These are phyloP conservation scores for Vireo griseus DNA, from an alignment of 2,797 vertebrate species.

Conservation along the genomic window DNA sequence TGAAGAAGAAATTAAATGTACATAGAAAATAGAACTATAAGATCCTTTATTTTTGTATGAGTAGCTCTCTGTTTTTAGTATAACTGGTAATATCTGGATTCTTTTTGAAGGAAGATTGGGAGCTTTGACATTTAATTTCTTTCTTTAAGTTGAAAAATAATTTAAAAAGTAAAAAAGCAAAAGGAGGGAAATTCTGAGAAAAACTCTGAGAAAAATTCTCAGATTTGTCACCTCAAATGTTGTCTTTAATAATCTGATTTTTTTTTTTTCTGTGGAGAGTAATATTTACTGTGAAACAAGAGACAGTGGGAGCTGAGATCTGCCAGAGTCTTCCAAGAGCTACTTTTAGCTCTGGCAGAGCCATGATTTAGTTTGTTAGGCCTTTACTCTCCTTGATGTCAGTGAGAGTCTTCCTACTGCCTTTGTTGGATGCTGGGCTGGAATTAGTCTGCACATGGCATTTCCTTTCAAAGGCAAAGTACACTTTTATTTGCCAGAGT, in stretches of 20 bases:
- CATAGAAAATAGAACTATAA: background rate
- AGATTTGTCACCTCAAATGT: background rate
- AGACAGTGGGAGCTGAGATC: background rate
- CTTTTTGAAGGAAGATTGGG: background rate
- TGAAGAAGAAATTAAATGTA: background rate
- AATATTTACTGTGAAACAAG: background rate
- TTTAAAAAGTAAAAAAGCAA: background rate
- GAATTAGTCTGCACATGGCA: background rate
- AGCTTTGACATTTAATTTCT: background rate
- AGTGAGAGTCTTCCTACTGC: background rate
- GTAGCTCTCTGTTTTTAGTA: background rate
- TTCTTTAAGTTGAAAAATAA: background rate
- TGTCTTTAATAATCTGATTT: background rate
- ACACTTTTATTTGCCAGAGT: constrained; percentile 1
- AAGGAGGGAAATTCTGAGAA: background rate
- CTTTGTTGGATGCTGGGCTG: constrained; percentile 8
- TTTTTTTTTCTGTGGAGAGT: background rate
- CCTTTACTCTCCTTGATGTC: background rate
- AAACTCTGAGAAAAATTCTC: background rate
- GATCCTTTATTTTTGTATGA: background rate
- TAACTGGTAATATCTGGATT: background rate
- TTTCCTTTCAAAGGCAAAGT: constrained; percentile 30
- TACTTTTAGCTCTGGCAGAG: background rate
- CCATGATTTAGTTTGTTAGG: background rate
- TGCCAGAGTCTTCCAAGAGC: background rate